Conservation (phyloP, 2,797 vertebrate genomes). For the Typhlichthys eigenmanni region DNA sequence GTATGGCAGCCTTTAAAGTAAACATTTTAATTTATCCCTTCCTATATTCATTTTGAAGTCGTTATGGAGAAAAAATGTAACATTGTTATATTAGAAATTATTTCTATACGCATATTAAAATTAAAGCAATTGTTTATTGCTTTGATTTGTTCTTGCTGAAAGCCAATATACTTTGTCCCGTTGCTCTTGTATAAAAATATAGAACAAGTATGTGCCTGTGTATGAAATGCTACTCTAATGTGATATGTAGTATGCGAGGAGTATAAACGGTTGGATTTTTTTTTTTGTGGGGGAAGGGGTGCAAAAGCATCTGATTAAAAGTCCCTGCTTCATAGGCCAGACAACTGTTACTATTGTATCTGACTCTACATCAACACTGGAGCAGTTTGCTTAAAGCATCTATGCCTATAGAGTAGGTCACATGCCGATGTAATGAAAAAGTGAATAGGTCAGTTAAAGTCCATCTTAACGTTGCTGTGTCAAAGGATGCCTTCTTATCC, state of each 20-base stretch:
- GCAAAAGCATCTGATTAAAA: constrained; percentile 2
- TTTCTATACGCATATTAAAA: too few species aligned
- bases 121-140: too few species aligned
- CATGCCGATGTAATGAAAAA: constrained; percentile 10
- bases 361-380: constrained; percentile 8
- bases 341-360: constrained; percentile 19
- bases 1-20: constrained; percentile 75
- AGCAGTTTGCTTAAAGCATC: constrained; percentile 15
- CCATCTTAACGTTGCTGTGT: neutral
- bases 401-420: constrained; percentile 13
- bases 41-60: constrained; percentile 38
- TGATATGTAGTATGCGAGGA: constrained; percentile 4
- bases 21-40: constrained; percentile 66
- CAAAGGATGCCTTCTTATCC: neutral
- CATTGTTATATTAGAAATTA: too few species aligned
- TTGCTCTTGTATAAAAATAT: constrained; percentile 16
- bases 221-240: constrained; percentile 17
- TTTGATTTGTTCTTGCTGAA: too few species aligned
- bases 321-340: constrained; percentile 15
- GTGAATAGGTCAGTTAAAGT: constrained; percentile 14
- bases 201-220: constrained; percentile 5
- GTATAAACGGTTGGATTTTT: constrained; percentile 2
- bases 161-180: neutral
- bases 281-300: neutral
- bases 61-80: too few species aligned